Evolutionary conservation across 2,888 invertebrate species (phyloP), one percentile per base, ranked within the genome.

Genomic region (Ctenicera cuprea): DNA sequence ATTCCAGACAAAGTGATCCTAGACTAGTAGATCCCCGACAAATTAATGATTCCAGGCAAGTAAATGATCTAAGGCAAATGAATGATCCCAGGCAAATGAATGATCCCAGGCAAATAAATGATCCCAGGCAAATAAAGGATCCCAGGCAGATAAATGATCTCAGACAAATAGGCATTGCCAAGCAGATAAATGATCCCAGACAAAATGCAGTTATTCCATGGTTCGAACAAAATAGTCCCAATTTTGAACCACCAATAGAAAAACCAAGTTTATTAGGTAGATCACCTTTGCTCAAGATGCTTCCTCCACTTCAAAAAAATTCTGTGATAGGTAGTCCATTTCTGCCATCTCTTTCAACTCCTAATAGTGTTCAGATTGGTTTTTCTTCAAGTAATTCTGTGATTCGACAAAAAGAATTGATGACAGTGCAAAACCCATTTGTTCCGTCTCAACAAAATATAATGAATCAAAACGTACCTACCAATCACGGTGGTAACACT

Each of bases 171-270:
- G n/a, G n/a, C n/a, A n/a, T 3, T 26, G 3, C 26, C 38, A 38
- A 38, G 11, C 26, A 26, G 26, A 26, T 26, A 5, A 26, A 26
- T 26, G 26, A 50, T 22, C 50, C 18, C 8, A 52, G 26, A 26
- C 52, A 52, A n/a, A 26, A 52, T 52, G 2, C 16, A 22, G 22
- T 5, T 26, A 12, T 14, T 14, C 16, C 30, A 8, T 54, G 54
- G 54, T 30, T 14, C 7, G 54, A 30, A 33, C 12, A 0, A 30
- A 4, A n/a, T 77, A 9, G 76, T 79, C 16, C 76, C 74, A 71
- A 71, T 75, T 45, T 71, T 26, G 65, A 65, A 43, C 18, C 14
- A 22, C 14, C 54, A 54, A 37, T 8, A 22, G 20, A 59, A 18
- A 37, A 59, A 59, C 16, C 9, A 30, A 33, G 12, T 37, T 22